Percentiles rank a stretch among this genome's conserved stretches.
Evolutionary conservation across 2,888 invertebrate genomes (phyloP).

Genomic region (Chrysopilus asiliformis): DNA sequence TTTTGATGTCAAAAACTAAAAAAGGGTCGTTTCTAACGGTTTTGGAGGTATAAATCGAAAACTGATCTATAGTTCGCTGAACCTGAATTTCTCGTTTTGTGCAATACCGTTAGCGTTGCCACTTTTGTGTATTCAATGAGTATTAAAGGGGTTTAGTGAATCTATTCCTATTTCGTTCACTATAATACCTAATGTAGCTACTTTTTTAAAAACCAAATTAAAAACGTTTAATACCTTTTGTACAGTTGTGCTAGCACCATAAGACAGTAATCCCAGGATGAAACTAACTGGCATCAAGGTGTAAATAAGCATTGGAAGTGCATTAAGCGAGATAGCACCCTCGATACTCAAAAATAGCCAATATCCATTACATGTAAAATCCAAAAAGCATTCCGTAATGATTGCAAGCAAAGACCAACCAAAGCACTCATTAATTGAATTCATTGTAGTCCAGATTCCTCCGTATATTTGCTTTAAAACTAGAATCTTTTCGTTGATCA

Average conservation of each 20-base stretch:
- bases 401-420: conserved; percentile 30
- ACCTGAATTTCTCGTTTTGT: too few relatives aligned
- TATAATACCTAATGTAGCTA: too few relatives aligned
- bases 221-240: conserved; percentile 22
- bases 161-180: too few relatives aligned
- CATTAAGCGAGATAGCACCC: conserved; percentile 2
- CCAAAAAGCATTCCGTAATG: conserved; percentile 24
- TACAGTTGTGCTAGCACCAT: conserved; percentile 21
- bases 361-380: conserved; percentile 29
- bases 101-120: too few relatives aligned
- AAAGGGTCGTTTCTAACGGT: too few relatives aligned
- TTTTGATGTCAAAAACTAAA: too few relatives aligned
- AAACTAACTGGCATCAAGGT: conserved; percentile 18
- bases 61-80: too few relatives aligned
- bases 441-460: conserved; percentile 22
- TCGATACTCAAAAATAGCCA: conserved; percentile 22
- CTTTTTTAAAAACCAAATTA: too few relatives aligned
- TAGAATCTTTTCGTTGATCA: conserved; percentile 18
- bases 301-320: conserved; percentile 13
- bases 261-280: conserved; percentile 17
- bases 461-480: conserved; percentile 24
- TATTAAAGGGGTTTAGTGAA: too few relatives aligned
- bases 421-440: conserved; percentile 23
- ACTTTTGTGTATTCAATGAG: too few relatives aligned
- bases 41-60: too few relatives aligned